Conservation (phyloP, 2,888 invertebrate genomes). For the Axea sp. region DNA sequence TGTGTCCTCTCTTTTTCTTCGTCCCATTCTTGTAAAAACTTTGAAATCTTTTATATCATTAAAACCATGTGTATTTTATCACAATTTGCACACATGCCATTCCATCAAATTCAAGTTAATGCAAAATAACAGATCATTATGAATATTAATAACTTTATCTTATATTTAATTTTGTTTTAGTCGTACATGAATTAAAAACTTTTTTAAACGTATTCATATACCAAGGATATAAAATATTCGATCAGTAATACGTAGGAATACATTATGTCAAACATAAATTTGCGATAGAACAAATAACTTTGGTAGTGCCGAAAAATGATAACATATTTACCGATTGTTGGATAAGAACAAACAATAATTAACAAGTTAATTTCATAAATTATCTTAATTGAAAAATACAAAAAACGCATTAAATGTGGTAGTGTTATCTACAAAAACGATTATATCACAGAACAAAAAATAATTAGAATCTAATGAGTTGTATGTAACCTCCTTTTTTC, state of each 20-base stretch:
- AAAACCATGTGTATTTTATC: neutral
- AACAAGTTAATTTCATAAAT: conserved; percentile 8
- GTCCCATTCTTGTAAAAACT: no score
- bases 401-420: conserved; percentile 10
- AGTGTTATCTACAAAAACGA: conserved; percentile 3
- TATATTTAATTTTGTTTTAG: conserved; percentile 18
- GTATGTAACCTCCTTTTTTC: conserved; percentile 15
- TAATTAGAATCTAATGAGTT: conserved; percentile 11
- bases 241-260: conserved; percentile 1
- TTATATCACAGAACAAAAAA: conserved; percentile 15
- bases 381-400: no score
- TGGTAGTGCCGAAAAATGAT: neutral
- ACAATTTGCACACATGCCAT: conserved; percentile 10
- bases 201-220: no score
- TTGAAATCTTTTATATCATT: neutral
- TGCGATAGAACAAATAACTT: neutral
- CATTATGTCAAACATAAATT: conserved; percentile 26
- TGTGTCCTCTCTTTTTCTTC: no score
- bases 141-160: conserved; percentile 36
- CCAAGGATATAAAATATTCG: no score
- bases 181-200: conserved; percentile 1
- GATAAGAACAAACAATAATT: conserved; percentile 1
- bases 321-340: neutral
- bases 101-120: conserved; percentile 8
- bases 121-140: conserved; percentile 18